These are phyloP conservation scores for Tanypteryx hageni DNA, from an alignment of 2,888 invertebrate species.

Conservation along the genomic window DNA sequence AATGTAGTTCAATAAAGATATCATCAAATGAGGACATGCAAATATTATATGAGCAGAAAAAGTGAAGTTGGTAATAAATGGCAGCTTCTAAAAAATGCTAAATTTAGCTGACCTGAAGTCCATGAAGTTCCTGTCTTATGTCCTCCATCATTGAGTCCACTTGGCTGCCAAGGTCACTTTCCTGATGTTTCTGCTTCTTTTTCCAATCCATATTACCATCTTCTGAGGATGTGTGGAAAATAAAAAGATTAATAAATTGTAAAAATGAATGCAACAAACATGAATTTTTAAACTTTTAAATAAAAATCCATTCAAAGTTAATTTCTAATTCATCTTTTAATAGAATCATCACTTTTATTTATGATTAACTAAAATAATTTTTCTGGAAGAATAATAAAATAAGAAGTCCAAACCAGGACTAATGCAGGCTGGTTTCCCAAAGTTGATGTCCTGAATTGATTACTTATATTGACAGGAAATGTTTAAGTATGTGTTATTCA, in stretches of 20 bases:
- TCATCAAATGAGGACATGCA: too few relatives aligned
- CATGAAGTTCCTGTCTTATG: constrained; percentile 80
- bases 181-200: constrained; percentile 15
- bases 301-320: neutral
- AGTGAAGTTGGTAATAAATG: neutral
- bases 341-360: neutral
- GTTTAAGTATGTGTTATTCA: too few relatives aligned
- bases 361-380: too few relatives aligned
- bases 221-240: neutral
- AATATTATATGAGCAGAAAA: too few relatives aligned
- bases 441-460: too few relatives aligned
- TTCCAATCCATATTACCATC: neutral
- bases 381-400: too few relatives aligned
- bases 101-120: constrained; percentile 76
- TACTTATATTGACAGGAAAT: too few relatives aligned
- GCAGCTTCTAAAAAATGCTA: neutral
- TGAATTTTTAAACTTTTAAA: neutral
- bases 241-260: neutral
- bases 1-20: too few relatives aligned
- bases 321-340: neutral
- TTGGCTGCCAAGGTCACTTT: constrained; percentile 69
- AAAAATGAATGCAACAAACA: neutral
- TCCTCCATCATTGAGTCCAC: constrained; percentile 72
- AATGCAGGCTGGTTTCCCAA: too few relatives aligned
- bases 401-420: too few relatives aligned